phyloP scores from a whole-genome alignment of 2,888 invertebrate genomes.

The Lochmaea capreae region DNA sequence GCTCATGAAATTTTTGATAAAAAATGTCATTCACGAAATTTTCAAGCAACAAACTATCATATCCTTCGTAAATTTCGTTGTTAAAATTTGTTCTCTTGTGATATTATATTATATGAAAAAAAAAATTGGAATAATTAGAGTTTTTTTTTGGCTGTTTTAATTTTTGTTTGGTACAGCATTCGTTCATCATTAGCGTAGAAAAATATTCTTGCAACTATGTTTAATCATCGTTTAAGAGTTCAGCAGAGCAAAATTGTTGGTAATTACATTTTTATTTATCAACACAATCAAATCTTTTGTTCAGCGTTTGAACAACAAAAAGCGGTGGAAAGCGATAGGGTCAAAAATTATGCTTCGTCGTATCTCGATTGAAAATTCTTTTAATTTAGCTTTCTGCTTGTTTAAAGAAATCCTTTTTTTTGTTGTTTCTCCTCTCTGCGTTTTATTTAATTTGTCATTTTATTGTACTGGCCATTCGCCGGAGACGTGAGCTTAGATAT shows the following conservation, averaged over 20 bases:
- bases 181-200: conserved; percentile 31
- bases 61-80: too few species aligned
- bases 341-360: conserved; percentile 43
- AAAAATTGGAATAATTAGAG: not conserved
- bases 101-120: too few species aligned
- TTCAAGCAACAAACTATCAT: too few species aligned
- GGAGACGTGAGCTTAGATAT: conserved; percentile 61
- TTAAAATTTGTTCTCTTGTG: too few species aligned
- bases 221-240: conserved; percentile 29
- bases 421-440: conserved; percentile 41
- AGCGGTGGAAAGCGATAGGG: conserved; percentile 42
- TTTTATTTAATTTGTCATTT: conserved; percentile 65
- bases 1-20: too few species aligned
- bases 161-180: conserved; percentile 12
- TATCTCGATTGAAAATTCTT: conserved; percentile 63
- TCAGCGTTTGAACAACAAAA: conserved; percentile 39
- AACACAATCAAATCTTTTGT: conserved; percentile 47
- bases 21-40: too few species aligned
- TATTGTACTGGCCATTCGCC: conserved; percentile 61
- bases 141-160: not conserved
- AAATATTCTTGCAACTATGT: conserved; percentile 33
- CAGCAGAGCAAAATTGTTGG: conserved; percentile 31
- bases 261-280: conserved; percentile 49
- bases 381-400: conserved; percentile 63
- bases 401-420: conserved; percentile 61